Evolutionary conservation across 2,888 invertebrate species (phyloP).

Genomic region (Patella ulyssiponensis): DNA sequence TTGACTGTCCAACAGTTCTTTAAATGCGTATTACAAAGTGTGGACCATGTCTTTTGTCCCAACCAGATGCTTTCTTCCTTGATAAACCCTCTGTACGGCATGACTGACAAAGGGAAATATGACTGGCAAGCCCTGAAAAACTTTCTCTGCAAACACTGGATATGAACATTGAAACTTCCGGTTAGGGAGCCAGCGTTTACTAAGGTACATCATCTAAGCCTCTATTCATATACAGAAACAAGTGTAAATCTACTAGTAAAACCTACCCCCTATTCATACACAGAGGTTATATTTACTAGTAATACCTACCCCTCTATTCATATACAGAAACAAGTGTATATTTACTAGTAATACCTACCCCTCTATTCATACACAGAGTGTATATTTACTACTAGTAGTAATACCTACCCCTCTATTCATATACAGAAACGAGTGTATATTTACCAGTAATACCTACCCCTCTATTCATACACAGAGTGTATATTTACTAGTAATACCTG

Average conservation of each 20-base stretch:
- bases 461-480: constrained; percentile 70
- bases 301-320: constrained; percentile 68
- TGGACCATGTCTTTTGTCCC: too few relatives aligned
- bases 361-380: constrained; percentile 67
- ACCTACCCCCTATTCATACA: constrained; percentile 69
- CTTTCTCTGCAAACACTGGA: too few relatives aligned
- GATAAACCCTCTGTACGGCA: too few relatives aligned
- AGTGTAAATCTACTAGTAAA: constrained; percentile 53
- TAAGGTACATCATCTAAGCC: constrained; percentile 58
- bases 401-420: constrained; percentile 68
- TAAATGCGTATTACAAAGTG: too few relatives aligned
- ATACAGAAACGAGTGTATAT: constrained; percentile 69
- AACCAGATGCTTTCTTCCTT: too few relatives aligned
- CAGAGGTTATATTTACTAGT: constrained; percentile 52
- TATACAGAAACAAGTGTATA: constrained; percentile 68
- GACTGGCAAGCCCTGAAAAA: too few relatives aligned
- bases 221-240: constrained; percentile 67
- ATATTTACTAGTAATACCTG: constrained; percentile 47
- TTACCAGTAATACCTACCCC: constrained; percentile 57
- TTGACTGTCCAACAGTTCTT: too few relatives aligned
- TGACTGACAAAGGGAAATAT: too few relatives aligned
- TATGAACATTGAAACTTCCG: too few relatives aligned
- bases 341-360: too few relatives aligned
- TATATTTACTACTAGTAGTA: constrained; percentile 43
- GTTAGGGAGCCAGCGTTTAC: constrained; percentile 19